Base-by-base conservation (phyloP, 2,113 vertebrate genomes). In the Penelope pileata region DNA sequence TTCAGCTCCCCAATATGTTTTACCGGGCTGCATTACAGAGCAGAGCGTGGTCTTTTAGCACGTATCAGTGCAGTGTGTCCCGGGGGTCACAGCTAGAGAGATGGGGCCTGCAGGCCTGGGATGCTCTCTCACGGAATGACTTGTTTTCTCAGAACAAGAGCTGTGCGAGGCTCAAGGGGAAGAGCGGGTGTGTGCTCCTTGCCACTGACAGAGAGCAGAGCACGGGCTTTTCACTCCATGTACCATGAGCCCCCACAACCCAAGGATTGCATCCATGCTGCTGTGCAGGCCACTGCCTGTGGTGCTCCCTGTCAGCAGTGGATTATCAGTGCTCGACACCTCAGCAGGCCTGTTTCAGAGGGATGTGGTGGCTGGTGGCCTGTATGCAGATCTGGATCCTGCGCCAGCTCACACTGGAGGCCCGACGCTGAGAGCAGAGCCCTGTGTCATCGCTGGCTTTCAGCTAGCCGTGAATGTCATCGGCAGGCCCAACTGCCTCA, bases 401-500 rank as follows among this genome's bases (percentile, higher is more conserved):
- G 11, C 7, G 2, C 38, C 45, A 63, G 36, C 45, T 58, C 64
- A n/a, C 0, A 2, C 15, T 50, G 58, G 38, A 95, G 34, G 73
- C 86, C 76, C 93, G 69, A 69, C 34, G 16, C 74, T 69, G 59
- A 76, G 40, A 78, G 68, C 40, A 76, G 88, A 82, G 51, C 38
- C 47, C 40, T 4, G 32, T 6, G 4, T 43, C 56, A 21, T 40
- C 22, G 15, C 66, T 93, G 91, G 74, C 72, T 96, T 91, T 77
- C 79, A 80, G 80, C 83, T 40, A 56, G 74, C 30, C 81, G 22
- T 0, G 0, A 88, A 43, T 77, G 60, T 80, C 66, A 90, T 86
- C 64, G 92, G 80, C 7, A 22, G 59, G 56, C 86, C 45, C 85
- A 90, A 90, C 76, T 96, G 96, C 64, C 59, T 93, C 63, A 32